Base-by-base conservation (phyloP, 2,888 invertebrate species). In the Sesamia inferens region DNA sequence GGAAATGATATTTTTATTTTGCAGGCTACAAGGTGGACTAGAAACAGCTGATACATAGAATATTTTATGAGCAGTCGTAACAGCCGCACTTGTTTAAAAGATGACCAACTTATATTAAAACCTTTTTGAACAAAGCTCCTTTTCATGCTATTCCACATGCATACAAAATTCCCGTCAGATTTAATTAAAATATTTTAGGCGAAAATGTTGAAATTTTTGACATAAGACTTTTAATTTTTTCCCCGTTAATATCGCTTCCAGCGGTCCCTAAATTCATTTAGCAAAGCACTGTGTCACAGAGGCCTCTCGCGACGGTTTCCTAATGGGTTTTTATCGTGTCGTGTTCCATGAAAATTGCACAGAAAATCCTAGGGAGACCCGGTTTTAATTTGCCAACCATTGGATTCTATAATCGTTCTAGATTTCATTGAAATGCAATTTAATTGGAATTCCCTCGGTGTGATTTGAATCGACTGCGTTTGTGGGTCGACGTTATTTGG, bases 381-480 rank as follows among this genome's bases (percentile, higher is more conserved):
- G 93, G 87, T 93, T 95, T 95, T 95, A 95, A 95, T 96, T 95
- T 93, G 91, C 93, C 92, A 89, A 93, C 92, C 92, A 92, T 92
- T 90, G 91, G 90, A 94, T 93, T 94, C 92, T 93, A 94, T 94
- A 95, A 94, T 93, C 93, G 93, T 89, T 89, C 92, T 93, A 94
- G 94, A 94, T 95, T 94, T 94, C 93, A 93, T 93, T 94, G 93
- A 94, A 90, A 94, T 93, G 94, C 94, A 93, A 93, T 94, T 94
- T 94, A 94, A 95, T 94, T 93, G 93, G 91, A 94, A 93, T 94
- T 93, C 93, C 87, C 88, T 89, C 86, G 87, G 88, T 80, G 81
- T 82, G 85, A 91, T 92, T 91, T 89, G 89, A 92, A 92, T 91
- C 89, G 92, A 92, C 91, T 90, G 88, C 89, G 89, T 90, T 85